These are phyloP conservation scores for Acyrthosiphon pisum DNA, from an alignment of 1,140 invertebrate genomes.

Conservation along the genomic window DNA sequence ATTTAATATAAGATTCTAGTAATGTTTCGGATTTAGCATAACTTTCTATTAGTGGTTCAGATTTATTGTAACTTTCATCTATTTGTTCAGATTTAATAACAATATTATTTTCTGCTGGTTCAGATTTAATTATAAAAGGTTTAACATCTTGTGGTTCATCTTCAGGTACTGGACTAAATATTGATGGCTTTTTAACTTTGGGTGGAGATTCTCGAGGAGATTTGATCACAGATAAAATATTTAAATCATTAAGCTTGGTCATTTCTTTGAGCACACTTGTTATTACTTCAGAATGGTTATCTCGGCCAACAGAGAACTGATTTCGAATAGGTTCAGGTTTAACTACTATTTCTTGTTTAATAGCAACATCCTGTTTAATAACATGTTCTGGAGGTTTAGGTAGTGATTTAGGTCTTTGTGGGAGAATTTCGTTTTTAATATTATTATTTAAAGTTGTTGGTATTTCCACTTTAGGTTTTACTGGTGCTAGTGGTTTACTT, in stretches of 20 bases:
- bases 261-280: conserved; percentile 59
- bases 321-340: conserved; percentile 55
- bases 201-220: conserved; percentile 57
- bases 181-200: conserved; percentile 59
- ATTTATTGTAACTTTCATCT: conserved; percentile 43
- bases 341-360: conserved; percentile 55
- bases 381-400: conserved; percentile 41
- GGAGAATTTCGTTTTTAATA: conserved; percentile 26
- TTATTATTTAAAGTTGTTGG: conserved; percentile 54
- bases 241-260: conserved; percentile 61
- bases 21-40: conserved; percentile 58
- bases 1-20: background rate
- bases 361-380: conserved; percentile 40
- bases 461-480: conserved; percentile 54
- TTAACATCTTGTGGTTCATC: conserved; percentile 54
- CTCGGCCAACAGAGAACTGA: conserved; percentile 33
- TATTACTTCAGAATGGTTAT: conserved; percentile 58
- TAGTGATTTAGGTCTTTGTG: conserved; percentile 36
- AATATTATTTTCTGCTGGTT: conserved; percentile 58
- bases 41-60: conserved; percentile 57
- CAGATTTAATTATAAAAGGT: conserved; percentile 59
- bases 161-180: conserved; percentile 55
- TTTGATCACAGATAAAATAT: conserved; percentile 61
- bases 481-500: conserved; percentile 35
- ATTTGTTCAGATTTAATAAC: conserved; percentile 59